These are phyloP conservation scores for Brachymystax lenok DNA, from an alignment of 2,797 vertebrate genomes.

Conservation along the genomic window DNA sequence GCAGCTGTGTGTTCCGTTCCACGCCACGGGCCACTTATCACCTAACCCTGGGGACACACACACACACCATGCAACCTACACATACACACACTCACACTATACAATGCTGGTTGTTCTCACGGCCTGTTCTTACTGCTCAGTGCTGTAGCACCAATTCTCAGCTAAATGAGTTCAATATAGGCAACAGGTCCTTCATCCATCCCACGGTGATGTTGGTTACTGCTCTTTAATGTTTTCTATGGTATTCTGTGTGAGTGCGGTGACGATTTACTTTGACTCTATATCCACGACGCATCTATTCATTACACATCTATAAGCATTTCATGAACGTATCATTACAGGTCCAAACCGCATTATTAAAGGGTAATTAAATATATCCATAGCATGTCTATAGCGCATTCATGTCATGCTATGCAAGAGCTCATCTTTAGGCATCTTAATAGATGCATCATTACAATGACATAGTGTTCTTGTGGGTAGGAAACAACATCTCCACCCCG, in stretches of 20 bases:
- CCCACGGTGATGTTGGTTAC: neutral
- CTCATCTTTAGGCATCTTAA: no score
- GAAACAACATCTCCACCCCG: no score
- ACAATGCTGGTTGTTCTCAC: slow-evolving; percentile 7
- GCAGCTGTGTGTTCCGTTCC: slow-evolving; percentile 65
- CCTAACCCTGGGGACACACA: slow-evolving; percentile 64
- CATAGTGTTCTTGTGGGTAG: no score
- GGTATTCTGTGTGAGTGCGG: neutral
- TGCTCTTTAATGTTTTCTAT: neutral
- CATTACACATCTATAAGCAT: no score
- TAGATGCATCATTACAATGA: no score
- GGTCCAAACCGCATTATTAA: no score
- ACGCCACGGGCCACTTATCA: slow-evolving; percentile 74
- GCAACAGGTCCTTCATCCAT: neutral
- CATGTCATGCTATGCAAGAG: no score
- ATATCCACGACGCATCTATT: no score
- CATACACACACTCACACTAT: slow-evolving; percentile 38
- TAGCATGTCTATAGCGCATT: no score
- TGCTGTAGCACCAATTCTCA: neutral
- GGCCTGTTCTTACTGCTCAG: neutral
- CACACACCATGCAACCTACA: slow-evolving; percentile 6
- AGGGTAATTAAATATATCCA: no score
- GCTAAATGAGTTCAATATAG: neutral
- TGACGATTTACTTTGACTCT: no score
- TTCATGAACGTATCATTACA: no score